These are phyloP conservation scores for Molossus molossus DNA, from an alignment of 2,797 vertebrate species.

Conservation along the genomic window DNA sequence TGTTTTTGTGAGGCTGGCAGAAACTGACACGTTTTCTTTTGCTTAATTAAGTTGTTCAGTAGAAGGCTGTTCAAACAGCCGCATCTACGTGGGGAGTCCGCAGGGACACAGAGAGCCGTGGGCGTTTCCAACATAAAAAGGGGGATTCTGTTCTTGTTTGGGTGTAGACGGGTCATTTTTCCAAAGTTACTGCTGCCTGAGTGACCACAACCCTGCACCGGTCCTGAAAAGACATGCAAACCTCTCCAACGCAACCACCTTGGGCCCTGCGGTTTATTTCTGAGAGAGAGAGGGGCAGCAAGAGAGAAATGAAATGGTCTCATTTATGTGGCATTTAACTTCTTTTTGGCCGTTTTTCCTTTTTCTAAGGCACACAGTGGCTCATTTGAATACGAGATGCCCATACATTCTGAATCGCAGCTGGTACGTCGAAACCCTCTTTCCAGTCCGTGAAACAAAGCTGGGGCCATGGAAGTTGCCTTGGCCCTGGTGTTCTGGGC, in stretches of 20 bases:
- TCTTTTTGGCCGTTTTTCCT: constrained; percentile 53
- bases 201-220: constrained; percentile 92
- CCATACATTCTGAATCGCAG: constrained; percentile 11
- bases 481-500: neutral
- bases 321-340: constrained; percentile 74
- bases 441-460: neutral
- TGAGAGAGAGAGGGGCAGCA: neutral
- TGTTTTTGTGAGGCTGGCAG: constrained; percentile 94
- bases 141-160: constrained; percentile 96
- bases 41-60: constrained; percentile 99
- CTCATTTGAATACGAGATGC: constrained; percentile 78
- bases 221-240: constrained; percentile 90
- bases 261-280: constrained; percentile 85
- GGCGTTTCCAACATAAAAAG: constrained; percentile 94
- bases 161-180: constrained; percentile 99
- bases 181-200: constrained; percentile 98
- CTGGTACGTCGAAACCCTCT: neutral
- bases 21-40: constrained; percentile 96
- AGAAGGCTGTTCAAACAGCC: constrained; percentile 96
- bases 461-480: neutral
- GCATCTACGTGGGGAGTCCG: constrained; percentile 98
- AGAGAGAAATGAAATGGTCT: neutral
- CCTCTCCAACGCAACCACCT: constrained; percentile 90
- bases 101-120: constrained; percentile 92
- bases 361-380: constrained; percentile 47